Base-by-base conservation (phyloP, 1,140 invertebrate species). In the Drosophila triauraria region DNA sequence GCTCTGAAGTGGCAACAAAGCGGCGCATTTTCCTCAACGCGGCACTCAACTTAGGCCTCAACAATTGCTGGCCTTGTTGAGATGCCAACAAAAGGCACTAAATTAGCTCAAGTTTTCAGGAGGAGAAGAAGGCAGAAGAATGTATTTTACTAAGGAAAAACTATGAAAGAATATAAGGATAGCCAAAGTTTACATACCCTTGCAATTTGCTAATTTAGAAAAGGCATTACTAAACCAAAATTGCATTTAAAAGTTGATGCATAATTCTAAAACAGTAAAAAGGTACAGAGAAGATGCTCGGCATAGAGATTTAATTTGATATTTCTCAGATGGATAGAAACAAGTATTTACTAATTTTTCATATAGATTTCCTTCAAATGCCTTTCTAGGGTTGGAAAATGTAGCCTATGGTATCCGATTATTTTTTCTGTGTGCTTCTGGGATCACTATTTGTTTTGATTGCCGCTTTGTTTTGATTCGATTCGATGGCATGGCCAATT, bases 381-480 rank as follows among this genome's bases (percentile, higher is more conserved):
- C 40, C 2, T 2, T 53, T 17, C 46, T 20, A 1, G 7, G 47
- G 3, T 2, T 35, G 9, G 32, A 3, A 35, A 10, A 35, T 35
- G 32, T 3, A 35, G 10, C 32, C 32, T 32, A 30, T 10, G 10
- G 32, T 7, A 27, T 35, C 1, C 12, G 4, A 20, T 13, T 1
- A 8, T 62, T 68, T 63, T 32, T 43, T 20, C n/a, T 23, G 2
- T 20, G 17, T 43, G 12, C 38, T 50, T 5, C 17, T 48, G 32
- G 23, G 23, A 23, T 48, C 25, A 44, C 30, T 46, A 25, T 70
- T 70, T 70, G 67, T 70, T 70, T 70, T 70, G 63, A 69, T 70
- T n/a, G 32, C 48, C 67, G 63, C 48, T 72, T 72, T 72, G 65
- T 72, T 72, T 72, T 74, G 70, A 72, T 74, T 74, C 56, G 70